Conservation (phyloP, 1,140 invertebrate genomes). For the Cyclargus thomasi region DNA sequence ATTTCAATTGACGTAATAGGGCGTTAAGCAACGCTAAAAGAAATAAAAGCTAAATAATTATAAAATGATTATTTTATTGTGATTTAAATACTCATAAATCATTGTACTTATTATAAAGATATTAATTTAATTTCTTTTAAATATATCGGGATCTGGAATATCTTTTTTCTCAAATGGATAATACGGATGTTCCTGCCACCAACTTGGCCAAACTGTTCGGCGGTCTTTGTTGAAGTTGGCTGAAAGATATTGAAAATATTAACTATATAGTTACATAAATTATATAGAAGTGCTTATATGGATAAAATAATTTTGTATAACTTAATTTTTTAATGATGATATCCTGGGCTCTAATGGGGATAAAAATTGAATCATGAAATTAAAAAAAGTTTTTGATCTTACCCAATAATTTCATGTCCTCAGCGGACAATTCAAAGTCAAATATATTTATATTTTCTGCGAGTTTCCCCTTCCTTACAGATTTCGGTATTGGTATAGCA, state of each 20-base stretch:
- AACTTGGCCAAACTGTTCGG: slow-evolving; percentile 33
- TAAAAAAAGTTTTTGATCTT: slow-evolving; percentile 21
- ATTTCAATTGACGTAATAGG: too few species aligned
- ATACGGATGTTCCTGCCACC: slow-evolving; percentile 55
- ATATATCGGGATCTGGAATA: slow-evolving; percentile 23
- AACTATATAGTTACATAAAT: too few species aligned
- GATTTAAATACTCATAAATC: neutral
- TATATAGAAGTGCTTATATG: too few species aligned
- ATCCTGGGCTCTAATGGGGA: too few species aligned
- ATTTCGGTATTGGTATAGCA: slow-evolving; percentile 88
- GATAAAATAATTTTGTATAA: too few species aligned
- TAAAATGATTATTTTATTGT: too few species aligned
- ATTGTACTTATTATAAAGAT: neutral
- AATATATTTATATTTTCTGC: slow-evolving; percentile 85
- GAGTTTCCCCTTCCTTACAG: slow-evolving; percentile 83
- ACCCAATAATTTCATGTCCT: slow-evolving; percentile 77
- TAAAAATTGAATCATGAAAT: too few species aligned
- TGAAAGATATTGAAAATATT: slow-evolving; percentile 26
- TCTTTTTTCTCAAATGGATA: slow-evolving; percentile 49
- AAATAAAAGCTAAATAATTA: too few species aligned
- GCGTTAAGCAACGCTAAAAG: too few species aligned
- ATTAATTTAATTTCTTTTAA: slow-evolving; percentile 19
- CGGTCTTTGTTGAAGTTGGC: slow-evolving; percentile 49
- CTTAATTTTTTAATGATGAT: too few species aligned
- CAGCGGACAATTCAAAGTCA: slow-evolving; percentile 81